Evolutionary conservation across 2,888 invertebrate genomes (phyloP).

Genomic region (Pyrrhia umbra): DNA sequence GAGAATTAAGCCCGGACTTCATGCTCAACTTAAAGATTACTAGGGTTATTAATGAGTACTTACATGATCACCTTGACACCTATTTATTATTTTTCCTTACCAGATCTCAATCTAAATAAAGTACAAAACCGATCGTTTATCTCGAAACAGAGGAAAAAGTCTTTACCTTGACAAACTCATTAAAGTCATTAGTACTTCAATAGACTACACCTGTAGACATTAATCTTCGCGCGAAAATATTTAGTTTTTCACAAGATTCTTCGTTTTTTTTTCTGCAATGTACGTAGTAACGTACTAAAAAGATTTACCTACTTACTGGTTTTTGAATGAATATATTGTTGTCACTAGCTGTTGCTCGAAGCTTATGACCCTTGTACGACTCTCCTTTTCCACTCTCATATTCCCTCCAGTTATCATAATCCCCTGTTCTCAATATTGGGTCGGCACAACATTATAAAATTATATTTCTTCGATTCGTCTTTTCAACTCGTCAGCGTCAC

Average conservation of each 20-base stretch:
- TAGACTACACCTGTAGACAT: slow-evolving; percentile 25
- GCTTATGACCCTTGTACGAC: not conserved
- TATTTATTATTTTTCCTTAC: not conserved
- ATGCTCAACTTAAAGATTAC: too few species aligned
- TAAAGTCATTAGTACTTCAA: slow-evolving; percentile 32
- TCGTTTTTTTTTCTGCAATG: not conserved
- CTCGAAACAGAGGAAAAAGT: slow-evolving; percentile 20
- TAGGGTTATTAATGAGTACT: not conserved
- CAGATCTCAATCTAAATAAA: not conserved
- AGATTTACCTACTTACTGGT: not conserved
- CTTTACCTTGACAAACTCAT: slow-evolving; percentile 37
- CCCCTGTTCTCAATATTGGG: not conserved
- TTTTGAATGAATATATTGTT: not conserved
- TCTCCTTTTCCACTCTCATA: too few species aligned
- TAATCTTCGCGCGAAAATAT: slow-evolving; percentile 22
- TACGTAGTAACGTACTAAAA: too few species aligned
- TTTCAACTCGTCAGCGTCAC: not conserved
- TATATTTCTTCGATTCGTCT: not conserved
- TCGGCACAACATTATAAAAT: not conserved
- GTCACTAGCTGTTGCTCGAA: not conserved
- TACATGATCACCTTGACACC: not conserved
- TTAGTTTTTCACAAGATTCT: not conserved
- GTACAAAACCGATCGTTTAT: not conserved
- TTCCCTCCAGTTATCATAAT: not conserved
- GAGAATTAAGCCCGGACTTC: too few species aligned